Conservation (phyloP, 2,113 vertebrate genomes). For the Hippopotamus amphibius region DNA sequence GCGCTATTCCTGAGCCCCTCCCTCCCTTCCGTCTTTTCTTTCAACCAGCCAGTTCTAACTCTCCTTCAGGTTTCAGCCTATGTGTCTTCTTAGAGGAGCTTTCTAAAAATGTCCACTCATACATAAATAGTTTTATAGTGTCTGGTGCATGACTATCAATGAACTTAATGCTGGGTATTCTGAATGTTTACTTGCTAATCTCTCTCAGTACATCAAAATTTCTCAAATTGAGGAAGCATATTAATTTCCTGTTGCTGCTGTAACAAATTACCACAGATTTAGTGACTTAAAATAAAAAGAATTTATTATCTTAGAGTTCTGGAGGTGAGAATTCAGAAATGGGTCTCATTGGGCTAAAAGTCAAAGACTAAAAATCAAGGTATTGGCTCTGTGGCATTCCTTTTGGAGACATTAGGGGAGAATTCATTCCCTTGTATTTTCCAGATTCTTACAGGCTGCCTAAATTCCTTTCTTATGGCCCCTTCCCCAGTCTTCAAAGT, state of each 20-base stretch:
- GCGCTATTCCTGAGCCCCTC: background rate
- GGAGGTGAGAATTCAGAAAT: background rate
- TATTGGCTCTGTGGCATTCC: background rate
- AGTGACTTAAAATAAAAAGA: background rate
- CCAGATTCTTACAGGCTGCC: background rate
- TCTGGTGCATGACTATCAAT: background rate
- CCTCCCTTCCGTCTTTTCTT: background rate
- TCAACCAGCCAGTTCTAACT: background rate
- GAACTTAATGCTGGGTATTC: background rate
- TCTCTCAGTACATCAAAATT: background rate
- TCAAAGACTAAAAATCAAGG: background rate
- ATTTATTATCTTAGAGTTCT: background rate
- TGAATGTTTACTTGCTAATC: background rate
- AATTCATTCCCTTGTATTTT: background rate
- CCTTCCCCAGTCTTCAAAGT: background rate
- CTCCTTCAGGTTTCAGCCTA: background rate
- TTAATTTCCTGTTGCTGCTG: background rate
- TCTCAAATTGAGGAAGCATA: background rate
- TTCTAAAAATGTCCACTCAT: background rate
- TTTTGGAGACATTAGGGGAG: background rate
- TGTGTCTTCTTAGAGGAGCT: background rate
- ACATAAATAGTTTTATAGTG: background rate
- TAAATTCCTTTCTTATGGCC: background rate
- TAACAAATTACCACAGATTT: background rate
- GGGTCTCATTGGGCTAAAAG: background rate